Evolutionary conservation across 2,113 vertebrate species (phyloP), one percentile per base, ranked within the genome.

Genomic region (Nematolebias whitei): DNA sequence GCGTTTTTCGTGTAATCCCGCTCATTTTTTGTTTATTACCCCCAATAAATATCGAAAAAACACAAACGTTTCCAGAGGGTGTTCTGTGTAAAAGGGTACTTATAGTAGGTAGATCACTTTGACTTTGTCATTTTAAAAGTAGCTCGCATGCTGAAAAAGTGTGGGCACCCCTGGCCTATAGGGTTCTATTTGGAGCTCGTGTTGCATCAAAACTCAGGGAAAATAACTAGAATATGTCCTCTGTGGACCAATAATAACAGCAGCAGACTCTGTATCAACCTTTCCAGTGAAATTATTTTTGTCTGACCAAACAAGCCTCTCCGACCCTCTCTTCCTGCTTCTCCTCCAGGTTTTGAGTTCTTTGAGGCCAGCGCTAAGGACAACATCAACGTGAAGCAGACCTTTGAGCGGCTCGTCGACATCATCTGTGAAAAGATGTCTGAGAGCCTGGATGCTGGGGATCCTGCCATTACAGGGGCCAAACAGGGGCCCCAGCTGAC

Each of bases 341-440:
- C 18, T 64, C 59, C 45, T 49, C 13, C 89, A 99, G 97, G 97
- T 45, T 99, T 98, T 85, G 95, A 98, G 84, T 99, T 95, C 86
- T 99, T 98, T 29, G 97, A 99, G 92, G 95, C 95, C 62, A 99
- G 97, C 15, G 96, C 97, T 83, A 99, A 98, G 87, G 97, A 98
- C 91, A 98, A 99, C 90, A 97, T 99, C 91, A 97, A 96, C 0
- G 96, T 98, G 73, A 95, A 95, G 88, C 97, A 99, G 92, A 96
- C 96, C 80, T 99, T 99, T 22, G 97, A 99, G 88, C 93, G 96
- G 1, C 94, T 99, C 1, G 97, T 99, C 26, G 97, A 98, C 91
- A 95, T 96, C 78, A 99, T 99, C 89, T 99, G 97, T 3, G 96
- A 97, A 81, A 99, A 99, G 91, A 98, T 98, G 96, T 98, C 96